These are phyloP conservation scores for Nothura maculosa DNA, from an alignment of 2,797 vertebrate species.

Conservation along the genomic window DNA sequence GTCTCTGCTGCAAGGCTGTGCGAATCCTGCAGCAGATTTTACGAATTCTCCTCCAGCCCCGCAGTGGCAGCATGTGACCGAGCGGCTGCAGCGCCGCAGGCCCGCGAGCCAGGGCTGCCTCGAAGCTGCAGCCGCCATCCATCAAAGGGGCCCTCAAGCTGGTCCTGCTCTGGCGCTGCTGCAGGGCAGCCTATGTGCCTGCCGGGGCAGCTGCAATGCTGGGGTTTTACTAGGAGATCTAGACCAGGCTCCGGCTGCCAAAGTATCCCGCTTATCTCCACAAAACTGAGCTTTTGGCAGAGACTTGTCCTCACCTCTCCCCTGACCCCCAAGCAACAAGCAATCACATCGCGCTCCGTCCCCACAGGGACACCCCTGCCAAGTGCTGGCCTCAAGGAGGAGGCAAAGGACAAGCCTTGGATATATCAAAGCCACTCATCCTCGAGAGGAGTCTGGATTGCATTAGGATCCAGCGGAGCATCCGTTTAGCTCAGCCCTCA, in stretches of 20 bases:
- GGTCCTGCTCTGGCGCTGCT: accelerated
- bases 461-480: not conserved
- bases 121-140: not conserved
- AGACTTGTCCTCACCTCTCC: not conserved
- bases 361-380: not conserved
- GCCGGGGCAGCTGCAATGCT: not conserved
- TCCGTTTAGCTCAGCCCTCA: not conserved
- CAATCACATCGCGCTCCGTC: not conserved
- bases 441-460: accelerated
- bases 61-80: constrained; percentile 55
- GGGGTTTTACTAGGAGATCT: not conserved
- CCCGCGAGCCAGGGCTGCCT: not conserved
- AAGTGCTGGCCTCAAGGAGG: not conserved
- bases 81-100: constrained; percentile 29
- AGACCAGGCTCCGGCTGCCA: not conserved
- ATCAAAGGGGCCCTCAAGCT: not conserved
- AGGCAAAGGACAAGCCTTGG: not conserved
- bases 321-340: not conserved
- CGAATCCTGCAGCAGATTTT: constrained; percentile 63
- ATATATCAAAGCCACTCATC: not conserved
- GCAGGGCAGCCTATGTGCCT: accelerated
- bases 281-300: not conserved
- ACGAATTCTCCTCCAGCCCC: constrained; percentile 67
- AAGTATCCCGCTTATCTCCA: accelerated
- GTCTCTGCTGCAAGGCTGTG: constrained; percentile 58